Conservation (phyloP, 2,797 vertebrate genomes). For the Xiphorhynchus erythropygius region DNA sequence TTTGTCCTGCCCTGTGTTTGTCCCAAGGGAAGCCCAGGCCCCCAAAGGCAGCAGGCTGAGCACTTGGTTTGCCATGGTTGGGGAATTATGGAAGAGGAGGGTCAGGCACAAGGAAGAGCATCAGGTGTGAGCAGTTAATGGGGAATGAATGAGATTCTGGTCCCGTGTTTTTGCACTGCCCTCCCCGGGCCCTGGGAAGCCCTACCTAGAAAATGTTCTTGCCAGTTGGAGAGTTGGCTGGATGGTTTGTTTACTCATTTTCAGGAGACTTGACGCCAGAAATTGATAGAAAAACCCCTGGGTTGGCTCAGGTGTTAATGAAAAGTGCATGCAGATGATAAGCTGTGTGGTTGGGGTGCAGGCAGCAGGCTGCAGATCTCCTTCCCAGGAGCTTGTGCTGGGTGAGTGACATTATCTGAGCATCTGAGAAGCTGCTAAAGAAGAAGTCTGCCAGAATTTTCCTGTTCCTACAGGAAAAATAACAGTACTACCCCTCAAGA, state of each 20-base stretch:
- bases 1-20: background rate
- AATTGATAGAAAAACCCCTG: background rate
- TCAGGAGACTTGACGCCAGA: background rate
- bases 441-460: background rate
- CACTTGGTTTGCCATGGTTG: background rate
- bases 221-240: background rate
- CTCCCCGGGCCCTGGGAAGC: fast-evolving
- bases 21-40: background rate
- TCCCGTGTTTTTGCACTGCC: fast-evolving
- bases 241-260: background rate
- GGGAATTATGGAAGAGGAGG: background rate
- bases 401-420: background rate
- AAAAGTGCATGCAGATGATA: background rate
- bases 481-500: background rate
- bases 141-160: background rate
- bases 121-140: background rate
- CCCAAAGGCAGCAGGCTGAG: background rate
- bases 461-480: slow-evolving; percentile 32
- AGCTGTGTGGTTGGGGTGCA: background rate
- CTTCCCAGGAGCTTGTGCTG: background rate
- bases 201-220: background rate
- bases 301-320: background rate
- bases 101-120: background rate
- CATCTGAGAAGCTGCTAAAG: background rate
- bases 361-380: background rate